phyloP scores from a whole-genome alignment of 2,797 vertebrate genomes.

The Myripristis jacobus region DNA sequence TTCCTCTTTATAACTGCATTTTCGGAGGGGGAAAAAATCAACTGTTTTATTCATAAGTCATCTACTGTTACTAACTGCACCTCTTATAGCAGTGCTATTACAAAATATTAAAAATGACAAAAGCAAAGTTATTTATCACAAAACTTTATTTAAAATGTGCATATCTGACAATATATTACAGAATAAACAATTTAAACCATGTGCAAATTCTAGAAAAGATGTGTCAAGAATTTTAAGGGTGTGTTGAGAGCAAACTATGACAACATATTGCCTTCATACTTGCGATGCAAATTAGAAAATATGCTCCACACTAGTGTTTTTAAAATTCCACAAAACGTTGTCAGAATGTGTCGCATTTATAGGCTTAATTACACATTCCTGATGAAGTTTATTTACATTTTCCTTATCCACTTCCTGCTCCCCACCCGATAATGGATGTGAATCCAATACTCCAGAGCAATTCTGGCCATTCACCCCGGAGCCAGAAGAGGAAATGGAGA shows the following conservation, averaged over 20 bases:
- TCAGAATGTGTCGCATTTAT: conserved; percentile 20
- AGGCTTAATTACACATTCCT: conserved; percentile 34
- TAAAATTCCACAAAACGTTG: neutral
- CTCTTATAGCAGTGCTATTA: neutral
- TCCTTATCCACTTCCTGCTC: conserved; percentile 18
- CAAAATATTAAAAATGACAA: neutral
- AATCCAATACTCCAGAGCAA: conserved; percentile 44
- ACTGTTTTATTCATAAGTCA: neutral
- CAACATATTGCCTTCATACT: conserved; percentile 38
- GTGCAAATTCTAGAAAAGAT: conserved; percentile 68
- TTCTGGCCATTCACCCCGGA: conserved; percentile 45
- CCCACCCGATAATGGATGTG: conserved; percentile 44
- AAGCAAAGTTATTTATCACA: conserved; percentile 46
- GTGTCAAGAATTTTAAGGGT: conserved; percentile 6
- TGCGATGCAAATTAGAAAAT: conserved; percentile 19
- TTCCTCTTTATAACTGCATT: neutral
- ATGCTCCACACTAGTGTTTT: conserved; percentile 43
- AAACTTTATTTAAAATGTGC: conserved; percentile 82
- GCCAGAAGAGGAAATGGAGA: conserved; percentile 56
- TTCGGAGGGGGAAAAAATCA: neutral
- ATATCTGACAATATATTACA: conserved; percentile 70
- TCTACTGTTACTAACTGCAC: neutral
- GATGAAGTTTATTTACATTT: conserved; percentile 32
- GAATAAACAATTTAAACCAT: conserved; percentile 62
- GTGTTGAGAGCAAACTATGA: conserved; percentile 17